Conservation (phyloP, 2,888 invertebrate species). For the Tuberolachnus salignus region DNA sequence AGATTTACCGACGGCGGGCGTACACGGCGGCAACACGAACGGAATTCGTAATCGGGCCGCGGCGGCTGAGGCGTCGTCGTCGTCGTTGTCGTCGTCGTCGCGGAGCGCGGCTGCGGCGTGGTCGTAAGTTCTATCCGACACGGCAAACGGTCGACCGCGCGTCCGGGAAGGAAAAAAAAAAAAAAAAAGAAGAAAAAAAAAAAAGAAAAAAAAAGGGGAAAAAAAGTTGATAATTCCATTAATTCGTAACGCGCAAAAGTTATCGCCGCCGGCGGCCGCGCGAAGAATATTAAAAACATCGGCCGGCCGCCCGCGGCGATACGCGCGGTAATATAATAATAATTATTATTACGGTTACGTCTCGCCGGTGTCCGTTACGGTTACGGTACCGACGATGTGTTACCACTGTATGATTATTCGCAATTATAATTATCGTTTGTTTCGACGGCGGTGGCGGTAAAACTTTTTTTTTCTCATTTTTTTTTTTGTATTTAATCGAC, state of each 20-base stretch:
- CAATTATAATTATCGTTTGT: too few relatives aligned
- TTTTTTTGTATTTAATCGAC: too few relatives aligned
- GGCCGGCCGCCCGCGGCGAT: not conserved
- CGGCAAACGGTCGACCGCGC: constrained; percentile 28
- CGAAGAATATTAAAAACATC: constrained; percentile 48
- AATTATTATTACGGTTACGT: not conserved
- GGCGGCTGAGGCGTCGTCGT: not conserved
- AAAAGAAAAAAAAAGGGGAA: too few relatives aligned
- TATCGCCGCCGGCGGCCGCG: constrained; percentile 1
- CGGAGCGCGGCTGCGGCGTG: not conserved
- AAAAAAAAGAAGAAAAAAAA: too few relatives aligned
- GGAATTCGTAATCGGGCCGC: constrained; percentile 35
- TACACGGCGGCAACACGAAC: not conserved
- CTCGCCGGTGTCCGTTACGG: too few relatives aligned
- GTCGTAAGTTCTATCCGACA: constrained; percentile 27
- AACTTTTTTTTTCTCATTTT: too few relatives aligned
- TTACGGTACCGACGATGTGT: too few relatives aligned
- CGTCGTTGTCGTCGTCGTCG: not conserved
- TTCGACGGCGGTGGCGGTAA: too few relatives aligned
- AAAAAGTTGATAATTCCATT: constrained; percentile 50
- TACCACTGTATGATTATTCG: too few relatives aligned
- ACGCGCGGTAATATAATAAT: not conserved
- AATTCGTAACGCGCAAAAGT: constrained; percentile 45
- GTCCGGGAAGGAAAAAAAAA: too few relatives aligned
- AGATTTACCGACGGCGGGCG: constrained; percentile 21